Conservation (phyloP, 2,797 vertebrate genomes). For the Galagoides demidoff region DNA sequence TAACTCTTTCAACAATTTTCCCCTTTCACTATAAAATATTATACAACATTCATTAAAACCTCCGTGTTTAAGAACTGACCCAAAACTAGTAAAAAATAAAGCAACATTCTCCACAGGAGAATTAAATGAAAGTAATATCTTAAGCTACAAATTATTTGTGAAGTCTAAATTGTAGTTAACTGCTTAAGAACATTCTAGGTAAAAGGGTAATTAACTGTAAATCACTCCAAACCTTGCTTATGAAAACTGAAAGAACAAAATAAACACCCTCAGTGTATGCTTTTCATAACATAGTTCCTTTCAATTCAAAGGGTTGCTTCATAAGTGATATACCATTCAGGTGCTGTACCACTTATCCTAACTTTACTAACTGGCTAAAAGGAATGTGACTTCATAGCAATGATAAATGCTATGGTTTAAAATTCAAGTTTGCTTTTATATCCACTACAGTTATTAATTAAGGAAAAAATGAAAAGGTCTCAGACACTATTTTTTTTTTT, state of each 20-base stretch:
- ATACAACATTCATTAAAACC: conserved; percentile 78
- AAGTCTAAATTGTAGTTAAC: conserved; percentile 73
- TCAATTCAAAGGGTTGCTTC: conserved; percentile 65
- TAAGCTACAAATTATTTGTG: conserved; percentile 71
- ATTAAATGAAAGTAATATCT: conserved; percentile 76
- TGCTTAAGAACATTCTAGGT: conserved; percentile 70
- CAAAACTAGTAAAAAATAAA: conserved; percentile 79
- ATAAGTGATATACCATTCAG: background rate
- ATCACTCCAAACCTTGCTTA: conserved; percentile 66
- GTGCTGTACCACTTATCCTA: conserved; percentile 19
- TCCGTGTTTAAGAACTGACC: conserved; percentile 74
- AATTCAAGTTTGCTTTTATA: conserved; percentile 61
- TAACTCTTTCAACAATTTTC: conserved; percentile 72
- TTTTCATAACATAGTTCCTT: conserved; percentile 65
- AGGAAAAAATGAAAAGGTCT: conserved; percentile 77
- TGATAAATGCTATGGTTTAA: conserved; percentile 61
- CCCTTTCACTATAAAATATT: conserved; percentile 76
- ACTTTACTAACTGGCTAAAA: conserved; percentile 34
- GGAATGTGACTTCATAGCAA: conserved; percentile 65
- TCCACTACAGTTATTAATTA: conserved; percentile 71
- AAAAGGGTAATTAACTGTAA: conserved; percentile 53
- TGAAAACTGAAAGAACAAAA: conserved; percentile 63
- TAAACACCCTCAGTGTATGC: conserved; percentile 56
- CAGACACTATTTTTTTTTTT: conserved; percentile 49
- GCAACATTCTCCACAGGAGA: conserved; percentile 81